phyloP scores from a whole-genome alignment of 2,113 vertebrate species.

The Cnemophilus loriae region DNA sequence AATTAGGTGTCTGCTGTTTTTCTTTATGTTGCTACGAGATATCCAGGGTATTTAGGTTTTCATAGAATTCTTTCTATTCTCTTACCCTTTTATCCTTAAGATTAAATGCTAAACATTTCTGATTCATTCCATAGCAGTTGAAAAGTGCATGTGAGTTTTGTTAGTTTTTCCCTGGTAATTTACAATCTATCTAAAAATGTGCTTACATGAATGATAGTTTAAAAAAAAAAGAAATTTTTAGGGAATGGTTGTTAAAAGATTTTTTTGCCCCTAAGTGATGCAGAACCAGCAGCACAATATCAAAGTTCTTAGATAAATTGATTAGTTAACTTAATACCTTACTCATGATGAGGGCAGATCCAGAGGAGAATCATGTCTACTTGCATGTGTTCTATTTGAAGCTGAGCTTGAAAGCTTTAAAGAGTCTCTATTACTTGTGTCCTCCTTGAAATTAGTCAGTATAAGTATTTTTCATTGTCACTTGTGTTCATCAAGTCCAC shows the following conservation, averaged over 20 bases:
- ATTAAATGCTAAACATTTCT: neutral
- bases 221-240: neutral
- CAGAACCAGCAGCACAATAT: neutral
- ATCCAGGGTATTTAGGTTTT: neutral
- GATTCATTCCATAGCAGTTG: neutral
- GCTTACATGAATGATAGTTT: neutral
- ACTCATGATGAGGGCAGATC: neutral
- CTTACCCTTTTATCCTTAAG: neutral
- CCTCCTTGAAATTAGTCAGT: neutral
- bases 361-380: neutral
- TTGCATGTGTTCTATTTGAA: neutral
- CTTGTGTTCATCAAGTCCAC: neutral
- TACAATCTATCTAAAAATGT: neutral
- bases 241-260: neutral
- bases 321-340: neutral
- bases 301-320: neutral
- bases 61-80: neutral
- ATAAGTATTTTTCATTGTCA: neutral
- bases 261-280: neutral
- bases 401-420: neutral
- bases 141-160: neutral
- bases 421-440: neutral
- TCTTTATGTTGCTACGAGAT: neutral
- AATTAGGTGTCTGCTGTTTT: conserved; percentile 41
- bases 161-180: neutral